These are phyloP conservation scores for Platycheirus rosarum DNA, from an alignment of 2,888 invertebrate species.

Conservation along the genomic window DNA sequence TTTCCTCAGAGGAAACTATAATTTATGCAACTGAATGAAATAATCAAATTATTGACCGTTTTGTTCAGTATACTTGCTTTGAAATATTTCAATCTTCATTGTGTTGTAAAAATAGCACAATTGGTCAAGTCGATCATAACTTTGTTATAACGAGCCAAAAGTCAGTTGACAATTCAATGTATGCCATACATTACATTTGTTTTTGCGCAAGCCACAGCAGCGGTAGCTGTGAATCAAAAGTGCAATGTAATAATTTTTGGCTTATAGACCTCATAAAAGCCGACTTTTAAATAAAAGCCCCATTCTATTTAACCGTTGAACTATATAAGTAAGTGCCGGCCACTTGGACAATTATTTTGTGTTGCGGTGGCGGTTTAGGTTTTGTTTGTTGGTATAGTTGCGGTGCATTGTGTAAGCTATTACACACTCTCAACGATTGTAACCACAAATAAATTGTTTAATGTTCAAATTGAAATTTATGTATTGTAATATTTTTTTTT, in stretches of 20 bases:
- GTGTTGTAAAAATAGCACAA: conserved; percentile 47
- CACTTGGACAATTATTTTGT: conserved; percentile 35
- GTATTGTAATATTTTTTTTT: conserved; percentile 19
- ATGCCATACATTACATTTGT: conserved; percentile 41
- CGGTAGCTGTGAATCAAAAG: conserved; percentile 63
- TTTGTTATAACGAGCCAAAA: conserved; percentile 54
- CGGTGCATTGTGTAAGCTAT: conserved; percentile 57
- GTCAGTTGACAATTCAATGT: conserved; percentile 54
- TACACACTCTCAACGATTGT: conserved; percentile 61
- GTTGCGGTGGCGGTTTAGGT: conserved; percentile 12
- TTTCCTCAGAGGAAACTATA: not conserved
- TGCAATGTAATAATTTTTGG: conserved; percentile 53
- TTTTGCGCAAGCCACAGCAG: conserved; percentile 36
- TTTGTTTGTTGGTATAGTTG: not conserved
- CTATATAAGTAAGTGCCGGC: conserved; percentile 8
- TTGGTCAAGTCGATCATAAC: conserved; percentile 60
- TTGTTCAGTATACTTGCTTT: too few species aligned
- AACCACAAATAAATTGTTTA: conserved; percentile 68
- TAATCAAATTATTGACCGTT: too few species aligned
- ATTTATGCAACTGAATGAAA: not conserved
- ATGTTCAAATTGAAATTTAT: conserved; percentile 63
- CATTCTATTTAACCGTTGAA: not conserved
- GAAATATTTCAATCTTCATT: not conserved
- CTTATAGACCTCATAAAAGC: conserved; percentile 25
- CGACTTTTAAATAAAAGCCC: conserved; percentile 26